phyloP scores from a whole-genome alignment of 2,797 vertebrate genomes.

The Arrhamphus sclerolepis region DNA sequence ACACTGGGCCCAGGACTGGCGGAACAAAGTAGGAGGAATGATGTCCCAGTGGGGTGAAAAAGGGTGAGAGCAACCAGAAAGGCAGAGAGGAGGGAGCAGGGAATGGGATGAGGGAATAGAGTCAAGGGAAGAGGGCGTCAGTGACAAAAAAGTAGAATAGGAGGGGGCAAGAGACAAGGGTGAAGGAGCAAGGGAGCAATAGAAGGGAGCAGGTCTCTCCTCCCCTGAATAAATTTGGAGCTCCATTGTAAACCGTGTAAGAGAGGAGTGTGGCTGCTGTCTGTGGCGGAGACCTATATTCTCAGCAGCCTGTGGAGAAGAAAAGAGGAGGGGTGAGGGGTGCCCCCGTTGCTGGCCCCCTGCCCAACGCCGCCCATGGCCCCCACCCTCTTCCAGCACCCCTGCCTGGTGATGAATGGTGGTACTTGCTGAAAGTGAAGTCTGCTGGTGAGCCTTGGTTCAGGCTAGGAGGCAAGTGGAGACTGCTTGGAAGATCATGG shows the following conservation, averaged over 20 bases:
- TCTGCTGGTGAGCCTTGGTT: constrained; percentile 81
- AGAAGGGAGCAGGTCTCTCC: constrained; percentile 66
- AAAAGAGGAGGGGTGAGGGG: constrained; percentile 63
- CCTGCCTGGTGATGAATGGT: constrained; percentile 85
- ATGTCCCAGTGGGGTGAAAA: constrained; percentile 75
- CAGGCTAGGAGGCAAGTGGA: constrained; percentile 58
- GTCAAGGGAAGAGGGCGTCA: constrained; percentile 57
- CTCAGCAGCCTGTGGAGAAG: constrained; percentile 75
- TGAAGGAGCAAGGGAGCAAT: constrained; percentile 74
- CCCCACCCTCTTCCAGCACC: constrained; percentile 52
- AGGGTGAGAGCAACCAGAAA: constrained; percentile 62
- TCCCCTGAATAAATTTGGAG: constrained; percentile 74
- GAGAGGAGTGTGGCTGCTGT: constrained; percentile 81
- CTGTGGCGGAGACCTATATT: constrained; percentile 74
- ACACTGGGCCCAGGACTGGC: constrained; percentile 77
- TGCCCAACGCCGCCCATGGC: constrained; percentile 42
- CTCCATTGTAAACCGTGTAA: constrained; percentile 69
- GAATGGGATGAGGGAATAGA: constrained; percentile 48
- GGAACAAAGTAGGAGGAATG: constrained; percentile 86
- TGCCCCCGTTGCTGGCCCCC: constrained; percentile 70
- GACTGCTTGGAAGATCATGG: constrained; percentile 73
- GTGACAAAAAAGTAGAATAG: constrained; percentile 37
- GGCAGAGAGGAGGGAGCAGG: constrained; percentile 35
- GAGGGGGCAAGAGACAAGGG: constrained; percentile 69
- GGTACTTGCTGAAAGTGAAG: constrained; percentile 84